Conservation (phyloP, 2,797 vertebrate species). For the Chloroceryle amazona region DNA sequence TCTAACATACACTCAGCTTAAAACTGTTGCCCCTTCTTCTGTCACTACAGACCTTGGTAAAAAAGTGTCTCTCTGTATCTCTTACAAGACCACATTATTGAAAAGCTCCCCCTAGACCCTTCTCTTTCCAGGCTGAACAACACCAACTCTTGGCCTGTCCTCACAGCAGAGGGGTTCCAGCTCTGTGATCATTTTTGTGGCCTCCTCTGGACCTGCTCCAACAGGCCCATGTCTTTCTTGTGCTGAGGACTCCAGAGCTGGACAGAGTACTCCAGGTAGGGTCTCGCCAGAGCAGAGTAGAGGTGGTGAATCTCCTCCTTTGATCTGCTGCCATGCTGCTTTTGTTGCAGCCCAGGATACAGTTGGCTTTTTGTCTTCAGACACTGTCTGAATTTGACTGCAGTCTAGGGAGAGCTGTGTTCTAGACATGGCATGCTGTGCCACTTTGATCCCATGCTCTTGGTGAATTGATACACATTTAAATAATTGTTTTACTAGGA, state of each 20-base stretch:
- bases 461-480: background rate
- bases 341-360: background rate
- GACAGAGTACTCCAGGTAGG: background rate
- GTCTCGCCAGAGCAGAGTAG: background rate
- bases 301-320: background rate
- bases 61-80: background rate
- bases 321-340: accelerated
- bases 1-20: background rate
- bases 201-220: background rate
- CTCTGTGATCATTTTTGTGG: background rate
- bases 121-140: too few relatives aligned
- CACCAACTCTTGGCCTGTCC: too few relatives aligned
- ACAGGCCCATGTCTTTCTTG: background rate
- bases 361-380: background rate
- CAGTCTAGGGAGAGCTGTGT: background rate
- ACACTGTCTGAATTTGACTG: background rate
- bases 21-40: background rate
- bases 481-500: background rate
- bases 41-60: background rate
- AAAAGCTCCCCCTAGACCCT: background rate
- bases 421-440: background rate
- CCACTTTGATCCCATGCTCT: background rate
- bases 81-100: background rate
- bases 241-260: background rate
- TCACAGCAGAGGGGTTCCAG: background rate